Evolutionary conservation across 2,888 invertebrate genomes (phyloP), one percentile per base, ranked within the genome.

Genomic region (Abscondita cerata): DNA sequence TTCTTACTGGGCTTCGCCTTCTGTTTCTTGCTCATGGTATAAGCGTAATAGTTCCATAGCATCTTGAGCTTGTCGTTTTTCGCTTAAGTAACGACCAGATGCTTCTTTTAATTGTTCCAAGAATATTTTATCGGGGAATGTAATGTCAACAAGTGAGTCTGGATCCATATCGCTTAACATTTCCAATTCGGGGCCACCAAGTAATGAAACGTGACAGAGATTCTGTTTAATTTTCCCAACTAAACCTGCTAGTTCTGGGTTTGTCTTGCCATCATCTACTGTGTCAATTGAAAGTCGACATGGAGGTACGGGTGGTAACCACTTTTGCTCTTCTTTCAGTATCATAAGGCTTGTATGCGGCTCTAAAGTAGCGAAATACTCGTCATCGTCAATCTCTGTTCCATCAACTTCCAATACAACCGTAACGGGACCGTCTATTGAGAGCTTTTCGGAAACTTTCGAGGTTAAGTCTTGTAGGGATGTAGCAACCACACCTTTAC

Each of bases 301-400:
- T 65, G 84, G 84, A 1, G 87, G 86, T 80, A 84, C 83, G 68
- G 85, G 83, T 1, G 85, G 86, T 60, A 84, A 81, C 93, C 93
- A 93, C 76, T 89, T 90, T 78, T 93, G 90, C 69, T 87, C 86
- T 5, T 88, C 88, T 67, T 87, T 87, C 52, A 95, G 84, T 51
- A 93, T 87, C 90, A 95, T 94, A 65, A 94, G 84, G 74, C 89
- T 89, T 13, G 95, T 93, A 75, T 96, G 93, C 67, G 89, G 89
- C 72, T 95, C 95, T 66, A 96, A 83, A 1, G 95, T 95, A 48
- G 90, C 91, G 80, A 96, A 96, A 81, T 96, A 96, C 78, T 95
- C 95, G 78, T 96, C 96, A 76, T 96, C 96, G 73, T 96, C 96
- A 51, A 96, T 92, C 83, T 96, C 96, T 0, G 96, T 96, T 31